phyloP scores from a whole-genome alignment of 2,797 vertebrate genomes.

The Todus mexicanus region DNA sequence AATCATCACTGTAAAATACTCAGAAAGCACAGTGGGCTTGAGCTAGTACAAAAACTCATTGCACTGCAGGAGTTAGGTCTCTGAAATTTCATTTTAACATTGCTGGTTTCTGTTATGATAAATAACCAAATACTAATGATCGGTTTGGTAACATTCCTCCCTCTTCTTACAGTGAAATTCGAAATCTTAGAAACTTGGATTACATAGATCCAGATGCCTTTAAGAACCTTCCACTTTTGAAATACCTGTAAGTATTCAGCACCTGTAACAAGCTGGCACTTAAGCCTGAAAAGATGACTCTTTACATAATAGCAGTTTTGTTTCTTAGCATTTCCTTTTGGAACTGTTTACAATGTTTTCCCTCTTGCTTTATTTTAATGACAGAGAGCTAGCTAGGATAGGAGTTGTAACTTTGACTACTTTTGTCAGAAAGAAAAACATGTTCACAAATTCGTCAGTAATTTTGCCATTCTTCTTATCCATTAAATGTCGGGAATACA shows the following conservation, averaged over 20 bases:
- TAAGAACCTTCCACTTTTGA: conserved; percentile 86
- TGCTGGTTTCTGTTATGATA: neutral
- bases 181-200: conserved; percentile 86
- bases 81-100: neutral
- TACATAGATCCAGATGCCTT: conserved; percentile 87
- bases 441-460: neutral
- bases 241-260: conserved; percentile 88
- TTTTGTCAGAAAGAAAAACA: neutral
- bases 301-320: neutral
- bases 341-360: neutral
- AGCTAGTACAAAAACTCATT: neutral
- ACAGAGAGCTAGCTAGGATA: neutral
- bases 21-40: neutral
- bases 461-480: neutral
- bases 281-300: neutral
- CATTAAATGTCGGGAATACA: neutral
- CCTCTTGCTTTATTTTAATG: neutral
- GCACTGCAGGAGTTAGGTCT: neutral
- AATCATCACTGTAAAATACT: neutral
- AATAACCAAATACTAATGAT: neutral
- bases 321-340: neutral
- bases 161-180: conserved; percentile 87
- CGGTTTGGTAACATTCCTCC: neutral
- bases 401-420: neutral
- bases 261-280: conserved; percentile 67